These are phyloP conservation scores for Alligator sinensis DNA, from an alignment of 2,113 vertebrate genomes.

Conservation along the genomic window DNA sequence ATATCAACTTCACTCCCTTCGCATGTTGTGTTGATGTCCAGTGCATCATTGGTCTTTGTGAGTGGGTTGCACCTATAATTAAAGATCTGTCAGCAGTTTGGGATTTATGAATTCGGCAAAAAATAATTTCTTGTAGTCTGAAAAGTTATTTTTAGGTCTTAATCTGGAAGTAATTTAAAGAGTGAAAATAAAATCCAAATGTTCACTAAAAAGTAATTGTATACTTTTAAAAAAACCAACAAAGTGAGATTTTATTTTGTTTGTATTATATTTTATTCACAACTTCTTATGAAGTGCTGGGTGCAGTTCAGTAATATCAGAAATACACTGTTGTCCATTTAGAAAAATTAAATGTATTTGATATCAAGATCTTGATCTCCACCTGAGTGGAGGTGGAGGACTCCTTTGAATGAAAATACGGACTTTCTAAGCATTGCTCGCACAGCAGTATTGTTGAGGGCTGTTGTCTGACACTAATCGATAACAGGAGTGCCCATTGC, in stretches of 20 bases:
- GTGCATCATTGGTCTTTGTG: accelerated
- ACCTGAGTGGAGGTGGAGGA: background rate
- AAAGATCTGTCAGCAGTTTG: background rate
- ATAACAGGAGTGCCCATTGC: background rate
- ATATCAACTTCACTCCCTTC: background rate
- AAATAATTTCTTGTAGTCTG: background rate
- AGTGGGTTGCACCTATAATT: background rate
- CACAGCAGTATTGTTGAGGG: background rate
- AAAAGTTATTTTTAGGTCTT: background rate
- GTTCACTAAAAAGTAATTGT: background rate
- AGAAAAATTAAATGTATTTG: background rate
- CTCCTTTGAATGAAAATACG: background rate
- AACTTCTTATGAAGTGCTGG: background rate
- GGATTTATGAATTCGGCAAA: background rate
- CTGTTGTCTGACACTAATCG: background rate
- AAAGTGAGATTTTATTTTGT: background rate
- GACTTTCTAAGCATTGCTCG: background rate
- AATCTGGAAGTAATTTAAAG: background rate
- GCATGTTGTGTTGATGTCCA: background rate
- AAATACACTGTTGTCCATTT: background rate
- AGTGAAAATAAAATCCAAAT: background rate
- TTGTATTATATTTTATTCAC: background rate
- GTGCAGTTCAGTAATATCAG: background rate
- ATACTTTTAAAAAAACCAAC: background rate
- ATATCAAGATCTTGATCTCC: background rate